Percentiles rank a stretch among this genome's conserved stretches.
Evolutionary conservation across 2,797 vertebrate genomes (phyloP).

Genomic region (Acanthurus leucopareius): DNA sequence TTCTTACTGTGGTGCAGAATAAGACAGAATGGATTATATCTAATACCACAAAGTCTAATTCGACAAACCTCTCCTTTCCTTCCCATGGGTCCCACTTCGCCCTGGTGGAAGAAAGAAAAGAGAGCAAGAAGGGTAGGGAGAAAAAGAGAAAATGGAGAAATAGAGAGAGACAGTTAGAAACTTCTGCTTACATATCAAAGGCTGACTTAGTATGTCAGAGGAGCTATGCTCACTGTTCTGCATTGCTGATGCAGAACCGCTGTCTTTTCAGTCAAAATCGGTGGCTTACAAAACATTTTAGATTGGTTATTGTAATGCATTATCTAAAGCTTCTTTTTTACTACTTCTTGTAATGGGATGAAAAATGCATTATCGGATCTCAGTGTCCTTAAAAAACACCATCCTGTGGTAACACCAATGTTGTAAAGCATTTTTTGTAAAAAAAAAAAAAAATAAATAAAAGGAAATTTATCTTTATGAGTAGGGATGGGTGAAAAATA

Average conservation of each 20-base stretch:
- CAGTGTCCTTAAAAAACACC: constrained; percentile 16
- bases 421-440: background rate
- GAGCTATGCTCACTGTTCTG: constrained; percentile 42
- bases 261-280: constrained; percentile 38
- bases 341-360: constrained; percentile 19
- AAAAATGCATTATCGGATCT: constrained; percentile 30
- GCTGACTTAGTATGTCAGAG: constrained; percentile 64
- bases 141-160: constrained; percentile 36
- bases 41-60: constrained; percentile 79
- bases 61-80: constrained; percentile 89
- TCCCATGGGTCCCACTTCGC: constrained; percentile 85
- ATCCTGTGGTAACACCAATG: constrained; percentile 3
- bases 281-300: constrained; percentile 59
- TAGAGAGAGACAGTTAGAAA: constrained; percentile 70
- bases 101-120: constrained; percentile 79
- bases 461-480: too few species aligned
- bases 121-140: constrained; percentile 41
- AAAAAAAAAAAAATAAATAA: background rate
- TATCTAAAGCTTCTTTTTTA: constrained; percentile 13
- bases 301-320: constrained; percentile 43
- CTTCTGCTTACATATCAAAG: constrained; percentile 71
- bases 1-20: constrained; percentile 69
- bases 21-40: constrained; percentile 79
- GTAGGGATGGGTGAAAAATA: too few species aligned
- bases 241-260: constrained; percentile 57